phyloP scores from a whole-genome alignment of 2,113 vertebrate species.

The Pluvialis apricaria region DNA sequence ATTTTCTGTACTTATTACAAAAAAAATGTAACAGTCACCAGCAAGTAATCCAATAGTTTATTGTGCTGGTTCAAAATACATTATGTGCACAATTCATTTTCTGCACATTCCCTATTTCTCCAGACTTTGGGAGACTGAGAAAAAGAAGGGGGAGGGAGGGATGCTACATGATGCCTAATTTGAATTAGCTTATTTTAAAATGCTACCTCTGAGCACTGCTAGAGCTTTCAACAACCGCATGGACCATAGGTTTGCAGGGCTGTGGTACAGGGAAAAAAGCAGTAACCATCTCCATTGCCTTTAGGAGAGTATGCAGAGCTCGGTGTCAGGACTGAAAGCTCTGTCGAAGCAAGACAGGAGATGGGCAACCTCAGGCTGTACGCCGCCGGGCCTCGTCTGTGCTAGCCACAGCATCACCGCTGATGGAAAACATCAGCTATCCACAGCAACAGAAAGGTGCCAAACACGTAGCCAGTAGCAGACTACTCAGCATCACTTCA shows the following conservation, averaged over 20 bases:
- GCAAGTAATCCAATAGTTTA: not conserved
- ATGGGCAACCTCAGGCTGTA: not conserved
- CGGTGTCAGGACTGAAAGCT: not conserved
- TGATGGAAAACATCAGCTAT: not conserved
- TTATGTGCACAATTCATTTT: not conserved
- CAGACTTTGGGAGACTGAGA: not conserved
- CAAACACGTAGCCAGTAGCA: not conserved
- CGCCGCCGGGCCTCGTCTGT: accelerated
- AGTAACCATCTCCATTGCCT: not conserved
- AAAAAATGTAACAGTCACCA: too few relatives aligned
- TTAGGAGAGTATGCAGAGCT: not conserved
- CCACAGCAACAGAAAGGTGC: not conserved
- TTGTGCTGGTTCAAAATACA: not conserved
- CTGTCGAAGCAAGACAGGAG: not conserved
- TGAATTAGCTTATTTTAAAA: not conserved
- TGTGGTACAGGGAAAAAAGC: not conserved
- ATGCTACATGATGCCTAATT: not conserved
- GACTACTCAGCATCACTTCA: not conserved
- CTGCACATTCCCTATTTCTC: not conserved
- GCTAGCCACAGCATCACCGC: not conserved
- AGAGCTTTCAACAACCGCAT: not conserved
- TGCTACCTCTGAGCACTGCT: not conserved
- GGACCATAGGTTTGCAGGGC: not conserved
- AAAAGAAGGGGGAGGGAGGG: not conserved
- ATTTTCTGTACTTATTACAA: not conserved